Evolutionary conservation across 2,888 invertebrate species (phyloP).

Genomic region (Pimpla rufipes): DNA sequence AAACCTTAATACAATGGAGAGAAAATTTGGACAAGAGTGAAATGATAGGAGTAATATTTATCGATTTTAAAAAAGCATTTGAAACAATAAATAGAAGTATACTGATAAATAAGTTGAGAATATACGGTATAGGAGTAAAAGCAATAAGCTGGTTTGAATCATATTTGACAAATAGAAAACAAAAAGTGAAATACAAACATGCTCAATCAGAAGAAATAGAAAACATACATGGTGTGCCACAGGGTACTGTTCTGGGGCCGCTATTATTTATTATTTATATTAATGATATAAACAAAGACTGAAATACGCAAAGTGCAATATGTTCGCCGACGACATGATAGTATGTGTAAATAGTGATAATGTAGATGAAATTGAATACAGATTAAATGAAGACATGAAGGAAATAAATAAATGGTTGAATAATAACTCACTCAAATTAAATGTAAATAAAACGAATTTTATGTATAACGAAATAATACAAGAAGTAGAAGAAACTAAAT

Average conservation of each 20-base stretch:
- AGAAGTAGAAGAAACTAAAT: background rate
- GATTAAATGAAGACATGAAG: background rate
- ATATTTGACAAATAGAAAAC: conserved; percentile 61
- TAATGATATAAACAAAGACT: conserved; percentile 42
- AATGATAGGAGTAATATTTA: background rate
- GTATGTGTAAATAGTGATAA: background rate
- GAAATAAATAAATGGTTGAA: background rate
- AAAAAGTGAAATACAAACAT: conserved; percentile 49
- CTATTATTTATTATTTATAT: conserved; percentile 66
- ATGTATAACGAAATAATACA: background rate
- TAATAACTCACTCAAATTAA: background rate
- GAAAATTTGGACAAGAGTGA: background rate
- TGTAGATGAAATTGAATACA: background rate
- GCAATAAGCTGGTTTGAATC: conserved; percentile 41
- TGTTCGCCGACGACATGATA: background rate
- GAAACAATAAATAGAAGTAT: conserved; percentile 51
- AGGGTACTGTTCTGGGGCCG: conserved; percentile 69
- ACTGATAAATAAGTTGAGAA: conserved; percentile 54
- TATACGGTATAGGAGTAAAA: conserved; percentile 54
- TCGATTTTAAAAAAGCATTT: background rate
- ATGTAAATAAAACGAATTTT: conserved; percentile 13
- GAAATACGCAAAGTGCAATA: background rate
- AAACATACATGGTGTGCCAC: conserved; percentile 65
- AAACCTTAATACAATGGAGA: conserved; percentile 14
- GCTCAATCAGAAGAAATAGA: conserved; percentile 24